These are phyloP conservation scores for Neomorphus geoffroyi DNA, from an alignment of 2,797 vertebrate species.

Conservation along the genomic window DNA sequence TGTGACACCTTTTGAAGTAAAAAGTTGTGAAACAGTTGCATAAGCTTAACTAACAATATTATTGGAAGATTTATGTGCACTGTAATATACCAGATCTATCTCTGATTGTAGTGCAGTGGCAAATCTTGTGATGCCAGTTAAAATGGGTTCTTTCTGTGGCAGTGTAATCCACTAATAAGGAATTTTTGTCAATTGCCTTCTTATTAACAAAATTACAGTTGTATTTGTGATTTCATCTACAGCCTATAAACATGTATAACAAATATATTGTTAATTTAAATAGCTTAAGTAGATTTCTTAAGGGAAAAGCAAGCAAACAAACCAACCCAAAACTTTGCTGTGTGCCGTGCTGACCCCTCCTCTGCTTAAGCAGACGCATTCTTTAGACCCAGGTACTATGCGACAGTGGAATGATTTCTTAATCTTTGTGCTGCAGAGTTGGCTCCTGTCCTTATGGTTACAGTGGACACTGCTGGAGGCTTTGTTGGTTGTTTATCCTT, in stretches of 20 bases:
- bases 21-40: neutral
- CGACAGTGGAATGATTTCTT: neutral
- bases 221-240: neutral
- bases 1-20: neutral
- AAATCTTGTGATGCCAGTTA: neutral
- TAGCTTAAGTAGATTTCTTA: neutral
- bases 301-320: neutral
- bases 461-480: conserved; percentile 15
- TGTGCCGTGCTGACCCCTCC: neutral
- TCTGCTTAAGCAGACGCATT: neutral
- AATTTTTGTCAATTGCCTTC: neutral
- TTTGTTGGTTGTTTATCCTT: neutral
- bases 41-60: neutral
- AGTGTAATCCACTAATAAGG: neutral
- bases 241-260: neutral
- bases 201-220: neutral
- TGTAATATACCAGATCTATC: neutral
- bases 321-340: neutral
- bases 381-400: neutral
- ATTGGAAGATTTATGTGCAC: neutral
- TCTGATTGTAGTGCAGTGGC: neutral
- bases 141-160: neutral
- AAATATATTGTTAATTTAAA: neutral
- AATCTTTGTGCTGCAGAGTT: neutral
- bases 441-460: neutral